phyloP scores from a whole-genome alignment of 2,113 vertebrate genomes.

The Zapus hudsonius region DNA sequence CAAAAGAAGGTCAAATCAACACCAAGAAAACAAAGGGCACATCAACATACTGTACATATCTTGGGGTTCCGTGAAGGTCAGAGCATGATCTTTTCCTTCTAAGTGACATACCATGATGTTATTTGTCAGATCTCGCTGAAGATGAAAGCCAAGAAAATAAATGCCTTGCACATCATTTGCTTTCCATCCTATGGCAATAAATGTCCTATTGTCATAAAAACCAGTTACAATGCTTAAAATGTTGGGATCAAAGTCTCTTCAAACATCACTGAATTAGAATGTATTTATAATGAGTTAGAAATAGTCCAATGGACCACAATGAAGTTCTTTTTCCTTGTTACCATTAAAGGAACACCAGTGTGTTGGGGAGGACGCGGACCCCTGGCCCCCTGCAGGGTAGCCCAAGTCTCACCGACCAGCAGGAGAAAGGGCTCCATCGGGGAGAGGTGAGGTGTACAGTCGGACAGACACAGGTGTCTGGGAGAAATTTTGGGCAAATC shows the following conservation, averaged over 20 bases:
- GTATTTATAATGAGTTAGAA: slow-evolving; percentile 8
- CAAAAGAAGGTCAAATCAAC: slow-evolving; percentile 89
- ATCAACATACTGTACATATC: slow-evolving; percentile 90
- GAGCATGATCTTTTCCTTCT: slow-evolving; percentile 87
- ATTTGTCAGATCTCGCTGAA: slow-evolving; percentile 87
- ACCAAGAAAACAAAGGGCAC: slow-evolving; percentile 89
- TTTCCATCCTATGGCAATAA: slow-evolving; percentile 77
- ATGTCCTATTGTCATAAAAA: slow-evolving; percentile 76
- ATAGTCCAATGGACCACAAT: background rate
- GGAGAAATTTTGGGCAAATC: no score
- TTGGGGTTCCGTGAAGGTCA: slow-evolving; percentile 88
- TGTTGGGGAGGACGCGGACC: background rate
- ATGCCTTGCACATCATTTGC: slow-evolving; percentile 83
- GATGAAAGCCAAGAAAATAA: slow-evolving; percentile 81
- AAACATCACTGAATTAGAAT: background rate
- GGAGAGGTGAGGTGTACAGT: no score
- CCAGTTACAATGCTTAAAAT: slow-evolving; percentile 52
- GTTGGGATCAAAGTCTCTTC: slow-evolving; percentile 12
- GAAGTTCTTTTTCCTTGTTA: slow-evolving; percentile 18
- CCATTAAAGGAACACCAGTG: background rate
- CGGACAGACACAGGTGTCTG: no score
- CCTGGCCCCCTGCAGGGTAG: no score
- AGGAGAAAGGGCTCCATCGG: no score
- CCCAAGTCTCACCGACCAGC: no score
- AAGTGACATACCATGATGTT: slow-evolving; percentile 89